These are phyloP conservation scores for Indicator maculatus DNA, from an alignment of 2,113 vertebrate genomes.

Conservation along the genomic window DNA sequence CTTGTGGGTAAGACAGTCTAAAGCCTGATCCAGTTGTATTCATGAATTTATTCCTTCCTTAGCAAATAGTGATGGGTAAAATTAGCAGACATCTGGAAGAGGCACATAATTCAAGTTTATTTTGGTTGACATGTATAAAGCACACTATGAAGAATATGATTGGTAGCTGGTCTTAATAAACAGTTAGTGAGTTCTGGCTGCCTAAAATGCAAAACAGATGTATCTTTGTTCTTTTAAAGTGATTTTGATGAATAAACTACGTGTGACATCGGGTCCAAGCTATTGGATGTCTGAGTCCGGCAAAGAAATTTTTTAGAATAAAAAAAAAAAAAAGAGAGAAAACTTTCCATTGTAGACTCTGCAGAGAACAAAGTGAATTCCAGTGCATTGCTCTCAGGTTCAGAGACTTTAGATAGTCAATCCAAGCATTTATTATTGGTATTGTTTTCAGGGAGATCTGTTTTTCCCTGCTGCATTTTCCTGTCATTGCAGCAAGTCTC, in stretches of 20 bases:
- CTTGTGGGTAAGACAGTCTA: conserved; percentile 38
- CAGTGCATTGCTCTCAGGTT: conserved; percentile 77
- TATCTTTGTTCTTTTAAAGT: conserved; percentile 87
- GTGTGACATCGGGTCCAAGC: conserved; percentile 84
- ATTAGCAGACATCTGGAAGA: conserved; percentile 84
- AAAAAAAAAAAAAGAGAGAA: conserved; percentile 71
- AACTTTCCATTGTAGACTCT: conserved; percentile 79
- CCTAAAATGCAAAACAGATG: conserved; percentile 86
- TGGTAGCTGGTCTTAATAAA: conserved; percentile 88
- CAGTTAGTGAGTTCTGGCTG: conserved; percentile 82
- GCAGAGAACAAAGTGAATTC: conserved; percentile 83
- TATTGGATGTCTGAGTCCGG: conserved; percentile 81
- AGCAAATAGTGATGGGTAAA: conserved; percentile 78
- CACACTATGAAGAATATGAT: conserved; percentile 79
- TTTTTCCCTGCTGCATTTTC: conserved; percentile 50
- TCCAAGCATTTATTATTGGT: conserved; percentile 65
- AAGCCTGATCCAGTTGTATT: conserved; percentile 48
- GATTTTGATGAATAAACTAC: conserved; percentile 88
- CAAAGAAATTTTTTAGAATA: conserved; percentile 80
- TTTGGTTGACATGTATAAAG: conserved; percentile 81
- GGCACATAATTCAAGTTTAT: conserved; percentile 78
- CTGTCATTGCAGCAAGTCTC: conserved; percentile 48
- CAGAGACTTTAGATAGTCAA: conserved; percentile 62
- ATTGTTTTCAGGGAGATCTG: conserved; percentile 61
- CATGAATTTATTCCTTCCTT: conserved; percentile 68